Percentiles rank a stretch among this genome's conserved stretches.
Evolutionary conservation across 2,797 vertebrate genomes (phyloP).

Genomic region (Cygnus olor): DNA sequence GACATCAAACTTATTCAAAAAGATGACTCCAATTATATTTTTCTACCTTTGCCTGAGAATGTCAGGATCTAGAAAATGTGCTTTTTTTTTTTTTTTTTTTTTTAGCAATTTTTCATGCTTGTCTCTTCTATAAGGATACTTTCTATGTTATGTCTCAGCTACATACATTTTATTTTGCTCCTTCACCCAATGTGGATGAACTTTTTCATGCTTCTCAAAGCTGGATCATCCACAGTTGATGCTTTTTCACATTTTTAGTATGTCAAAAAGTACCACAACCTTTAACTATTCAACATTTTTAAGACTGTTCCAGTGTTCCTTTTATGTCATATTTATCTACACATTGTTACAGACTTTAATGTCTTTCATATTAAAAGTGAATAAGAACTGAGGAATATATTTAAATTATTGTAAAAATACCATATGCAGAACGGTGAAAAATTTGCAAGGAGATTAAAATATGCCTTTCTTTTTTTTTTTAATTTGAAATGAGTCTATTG

Average conservation of each 20-base stretch:
- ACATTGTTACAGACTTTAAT: background rate
- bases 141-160: background rate
- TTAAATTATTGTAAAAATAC: background rate
- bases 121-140: background rate
- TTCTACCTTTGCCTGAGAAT: background rate
- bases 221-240: background rate
- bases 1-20: background rate
- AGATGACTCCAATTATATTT: background rate
- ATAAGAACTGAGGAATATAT: accelerated
- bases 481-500: background rate
- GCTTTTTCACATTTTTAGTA: background rate
- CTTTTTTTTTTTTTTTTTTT: background rate
- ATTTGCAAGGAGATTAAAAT: background rate
- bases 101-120: no score
- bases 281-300: background rate
- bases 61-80: background rate
- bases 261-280: background rate
- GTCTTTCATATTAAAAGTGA: background rate
- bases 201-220: background rate
- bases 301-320: background rate
- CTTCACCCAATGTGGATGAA: accelerated
- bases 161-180: accelerated
- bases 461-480: background rate
- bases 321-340: background rate
- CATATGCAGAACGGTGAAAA: background rate